Conservation (phyloP, 2,797 vertebrate species). For the Morelia viridis region DNA sequence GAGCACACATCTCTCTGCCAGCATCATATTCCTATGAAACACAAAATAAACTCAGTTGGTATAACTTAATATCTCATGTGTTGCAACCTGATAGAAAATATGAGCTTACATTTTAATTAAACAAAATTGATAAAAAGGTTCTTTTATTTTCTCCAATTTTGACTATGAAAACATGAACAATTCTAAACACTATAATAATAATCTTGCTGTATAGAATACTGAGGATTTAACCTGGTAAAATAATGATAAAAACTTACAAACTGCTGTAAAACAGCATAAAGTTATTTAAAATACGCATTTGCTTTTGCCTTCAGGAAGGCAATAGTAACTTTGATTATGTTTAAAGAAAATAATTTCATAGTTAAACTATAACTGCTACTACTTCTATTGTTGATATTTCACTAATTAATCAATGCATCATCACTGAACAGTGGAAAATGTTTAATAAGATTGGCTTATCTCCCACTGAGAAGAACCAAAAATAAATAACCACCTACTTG, state of each 20-base stretch:
- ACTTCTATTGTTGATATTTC: neutral
- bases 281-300: neutral
- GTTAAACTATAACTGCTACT: neutral
- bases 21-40: conserved; percentile 86
- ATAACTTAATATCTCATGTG: neutral
- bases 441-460: neutral
- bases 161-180: neutral
- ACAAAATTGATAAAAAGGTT: neutral
- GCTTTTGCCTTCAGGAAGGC: neutral
- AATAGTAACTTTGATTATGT: neutral
- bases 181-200: neutral
- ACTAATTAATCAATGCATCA: neutral
- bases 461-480: rapidly evolving
- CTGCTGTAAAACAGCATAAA: neutral
- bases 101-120: neutral
- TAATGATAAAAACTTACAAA: neutral
- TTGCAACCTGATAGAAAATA: neutral
- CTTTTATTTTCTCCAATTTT: neutral
- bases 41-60: conserved; percentile 32
- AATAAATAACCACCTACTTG: conserved; percentile 81
- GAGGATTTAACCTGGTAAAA: neutral
- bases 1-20: conserved; percentile 94
- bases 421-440: neutral
- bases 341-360: neutral
- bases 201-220: neutral